Conservation (phyloP, 1,140 invertebrate species). For the Apis florea region DNA sequence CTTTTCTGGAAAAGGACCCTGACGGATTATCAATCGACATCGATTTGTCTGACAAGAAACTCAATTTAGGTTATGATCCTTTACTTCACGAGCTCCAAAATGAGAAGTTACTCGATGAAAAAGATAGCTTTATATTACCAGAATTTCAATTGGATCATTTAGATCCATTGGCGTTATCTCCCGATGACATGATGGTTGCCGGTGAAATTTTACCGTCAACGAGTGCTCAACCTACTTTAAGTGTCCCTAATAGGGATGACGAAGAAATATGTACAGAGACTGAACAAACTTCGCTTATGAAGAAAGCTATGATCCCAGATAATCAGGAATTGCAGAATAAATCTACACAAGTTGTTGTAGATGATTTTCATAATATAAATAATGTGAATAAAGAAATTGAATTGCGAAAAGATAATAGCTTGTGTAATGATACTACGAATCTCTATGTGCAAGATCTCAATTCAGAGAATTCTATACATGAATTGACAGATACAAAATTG, state of each 20-base stretch:
- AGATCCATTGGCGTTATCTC: conserved; percentile 68
- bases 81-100: conserved; percentile 71
- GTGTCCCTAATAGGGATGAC: conserved; percentile 30
- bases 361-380: conserved; percentile 20
- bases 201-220: conserved; percentile 72
- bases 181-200: conserved; percentile 73
- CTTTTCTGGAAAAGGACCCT: conserved; percentile 68
- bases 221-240: conserved; percentile 50
- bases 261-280: conserved; percentile 21
- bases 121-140: conserved; percentile 73
- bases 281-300: conserved; percentile 23
- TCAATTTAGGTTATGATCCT: conserved; percentile 71
- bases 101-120: conserved; percentile 72
- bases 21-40: conserved; percentile 68
- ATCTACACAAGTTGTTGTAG: conserved; percentile 20
- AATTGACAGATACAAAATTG: background rate
- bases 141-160: conserved; percentile 76
- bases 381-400: conserved; percentile 1
- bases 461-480: background rate
- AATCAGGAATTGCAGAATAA: conserved; percentile 31
- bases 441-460: conserved; percentile 28
- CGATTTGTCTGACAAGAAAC: conserved; percentile 70
- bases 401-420: background rate
- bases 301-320: background rate
- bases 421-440: background rate